These are phyloP conservation scores for Myotis lucifugus DNA, from an alignment of 2,113 vertebrate species.

Conservation along the genomic window DNA sequence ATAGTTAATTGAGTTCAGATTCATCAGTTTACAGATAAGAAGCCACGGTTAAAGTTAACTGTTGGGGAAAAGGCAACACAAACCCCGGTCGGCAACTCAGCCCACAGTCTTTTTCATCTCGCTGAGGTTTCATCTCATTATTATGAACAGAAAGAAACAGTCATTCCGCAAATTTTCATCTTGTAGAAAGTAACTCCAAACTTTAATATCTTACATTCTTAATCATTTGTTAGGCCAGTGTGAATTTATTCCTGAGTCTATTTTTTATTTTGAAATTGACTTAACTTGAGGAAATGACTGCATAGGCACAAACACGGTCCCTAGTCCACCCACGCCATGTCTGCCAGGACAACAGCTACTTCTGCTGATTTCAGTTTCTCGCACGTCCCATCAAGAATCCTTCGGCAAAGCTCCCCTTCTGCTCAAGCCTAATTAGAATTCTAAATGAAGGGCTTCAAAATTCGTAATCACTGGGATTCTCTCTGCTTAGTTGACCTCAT, in stretches of 20 bases:
- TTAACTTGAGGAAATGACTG: constrained; percentile 7
- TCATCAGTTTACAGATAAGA: constrained; percentile 27
- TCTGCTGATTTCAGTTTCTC: not conserved
- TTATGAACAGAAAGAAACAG: not conserved
- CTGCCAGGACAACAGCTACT: not conserved
- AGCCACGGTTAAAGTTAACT: not conserved
- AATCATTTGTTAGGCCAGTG: not conserved
- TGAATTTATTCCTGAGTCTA: not conserved
- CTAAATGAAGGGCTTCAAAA: constrained; percentile 76
- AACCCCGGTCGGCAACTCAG: not conserved
- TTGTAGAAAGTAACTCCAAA: constrained; percentile 8
- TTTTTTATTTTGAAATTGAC: not conserved
- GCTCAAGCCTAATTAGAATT: constrained; percentile 79
- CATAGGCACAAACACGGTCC: not conserved
- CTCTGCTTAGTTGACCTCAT: constrained; percentile 76
- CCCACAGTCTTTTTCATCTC: not conserved
- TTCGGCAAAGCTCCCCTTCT: constrained; percentile 47
- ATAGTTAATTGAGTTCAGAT: constrained; percentile 29
- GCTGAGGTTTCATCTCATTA: not conserved
- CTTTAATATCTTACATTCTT: not conserved
- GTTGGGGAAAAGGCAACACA: not conserved
- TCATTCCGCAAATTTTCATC: constrained; percentile 32
- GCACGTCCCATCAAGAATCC: not conserved
- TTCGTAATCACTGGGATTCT: constrained; percentile 78
- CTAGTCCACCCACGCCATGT: not conserved